phyloP scores from a whole-genome alignment of 1,140 invertebrate genomes.

The Harpegnathos saltator region DNA sequence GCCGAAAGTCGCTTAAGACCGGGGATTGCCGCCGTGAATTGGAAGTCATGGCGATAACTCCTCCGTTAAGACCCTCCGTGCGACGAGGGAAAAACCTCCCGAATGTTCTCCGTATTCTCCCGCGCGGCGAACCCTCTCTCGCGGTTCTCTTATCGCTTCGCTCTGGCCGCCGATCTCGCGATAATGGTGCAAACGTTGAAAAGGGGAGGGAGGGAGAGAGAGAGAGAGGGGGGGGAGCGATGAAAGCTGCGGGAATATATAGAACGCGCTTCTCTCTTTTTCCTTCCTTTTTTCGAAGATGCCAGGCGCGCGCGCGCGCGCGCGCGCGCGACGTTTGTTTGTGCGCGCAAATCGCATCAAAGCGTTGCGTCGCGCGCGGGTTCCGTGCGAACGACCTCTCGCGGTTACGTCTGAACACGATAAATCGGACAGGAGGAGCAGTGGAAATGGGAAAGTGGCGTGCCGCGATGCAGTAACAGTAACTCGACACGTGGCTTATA shows the following conservation, averaged over 20 bases:
- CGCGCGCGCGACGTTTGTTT: too few relatives aligned
- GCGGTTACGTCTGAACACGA: slow-evolving; percentile 13
- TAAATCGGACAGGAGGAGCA: slow-evolving; percentile 67
- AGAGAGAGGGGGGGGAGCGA: neutral
- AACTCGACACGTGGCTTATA: slow-evolving; percentile 50
- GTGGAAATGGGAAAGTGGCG: slow-evolving; percentile 73
- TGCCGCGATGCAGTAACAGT: slow-evolving; percentile 64
- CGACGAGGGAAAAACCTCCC: slow-evolving; percentile 3
- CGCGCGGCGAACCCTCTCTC: neutral
- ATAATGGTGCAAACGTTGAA: neutral
- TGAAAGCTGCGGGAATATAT: neutral
- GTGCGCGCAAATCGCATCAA: neutral
- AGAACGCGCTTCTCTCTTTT: too few relatives aligned
- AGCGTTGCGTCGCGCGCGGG: neutral
- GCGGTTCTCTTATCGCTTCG: slow-evolving; percentile 11
- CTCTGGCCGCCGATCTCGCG: neutral
- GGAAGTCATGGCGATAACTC: slow-evolving; percentile 64
- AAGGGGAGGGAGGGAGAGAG: too few relatives aligned
- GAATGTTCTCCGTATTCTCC: neutral
- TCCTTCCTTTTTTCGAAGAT: too few relatives aligned
- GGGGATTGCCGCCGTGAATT: slow-evolving; percentile 66
- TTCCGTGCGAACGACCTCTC: slow-evolving; percentile 17
- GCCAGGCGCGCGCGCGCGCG: too few relatives aligned
- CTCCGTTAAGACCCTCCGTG: slow-evolving; percentile 28
- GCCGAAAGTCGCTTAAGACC: slow-evolving; percentile 57